Evolutionary conservation across 2,797 vertebrate species (phyloP), one percentile per base, ranked within the genome.

Genomic region (Alosa sapidissima): DNA sequence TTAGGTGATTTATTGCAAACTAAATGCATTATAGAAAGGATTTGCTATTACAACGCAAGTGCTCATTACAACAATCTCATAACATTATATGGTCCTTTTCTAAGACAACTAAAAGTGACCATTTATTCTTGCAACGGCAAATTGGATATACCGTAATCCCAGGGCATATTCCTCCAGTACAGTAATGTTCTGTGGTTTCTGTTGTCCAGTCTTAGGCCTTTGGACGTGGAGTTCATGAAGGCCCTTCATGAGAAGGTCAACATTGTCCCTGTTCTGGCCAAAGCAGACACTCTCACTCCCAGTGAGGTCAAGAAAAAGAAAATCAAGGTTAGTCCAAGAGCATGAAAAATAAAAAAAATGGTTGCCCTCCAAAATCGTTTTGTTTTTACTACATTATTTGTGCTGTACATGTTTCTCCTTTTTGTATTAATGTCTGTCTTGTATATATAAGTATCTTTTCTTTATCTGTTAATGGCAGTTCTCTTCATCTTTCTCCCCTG

Each of bases 211-310:
- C 96, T 99, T 68, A 95, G 98, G 81, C 98, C 98, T 72, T 85
- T 99, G 92, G 98, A 99, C 5, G 96, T 99, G 89, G 98, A 99
- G 87, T 99, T 99, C 88, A 99, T 99, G 96, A 97, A 94, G 88
- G 98, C 98, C 51, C 95, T 99, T 52, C 98, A 99, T 75, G 97
- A 98, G 93, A 97, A 98, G 2, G 98, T 99, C 58, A 99, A 99
- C 94, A 97, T 99, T 0, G 98, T 99, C 82, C 98, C 98, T 0
- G 92, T 99, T 82, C 91, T 99, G 91, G 97, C 98, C 82, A 99
- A 99, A 94, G 98, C 98, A 0, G 98, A 99, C 92, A 98, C 97
- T 0, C 94, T 99, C 91, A 98, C 97, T 47, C 97, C 97, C 0
- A 84, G 87, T 0, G 98, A 99, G 93, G 96, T 99, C 91, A 95